Base-by-base conservation (phyloP, 2,797 vertebrate genomes). In the Enteromius thamalakanensis region DNA sequence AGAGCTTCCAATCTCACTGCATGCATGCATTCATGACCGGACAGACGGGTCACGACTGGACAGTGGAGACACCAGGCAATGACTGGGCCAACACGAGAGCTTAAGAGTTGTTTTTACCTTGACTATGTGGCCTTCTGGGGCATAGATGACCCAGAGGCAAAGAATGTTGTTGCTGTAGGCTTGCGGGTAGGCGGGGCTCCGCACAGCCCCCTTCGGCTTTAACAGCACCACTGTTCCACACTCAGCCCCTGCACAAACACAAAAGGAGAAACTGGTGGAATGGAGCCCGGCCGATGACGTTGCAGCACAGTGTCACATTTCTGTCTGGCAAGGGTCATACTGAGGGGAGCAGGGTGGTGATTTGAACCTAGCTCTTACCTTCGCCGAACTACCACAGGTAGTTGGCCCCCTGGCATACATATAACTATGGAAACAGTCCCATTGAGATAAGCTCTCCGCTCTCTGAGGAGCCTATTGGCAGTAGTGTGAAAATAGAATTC, bases 111-210 rank as follows among this genome's bases (percentile, higher is more conserved):
- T 83, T 58, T 80, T 90, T 92, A 96, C 96, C 96, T 97, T 96
- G 58, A 96, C 90, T 37, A 94, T 64, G 2, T 94, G 91, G 80
- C 92, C 89, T 14, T 85, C 75, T 7, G 94, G 95, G 19, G 95
- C 94, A 58, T 93, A 92, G 84, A 97, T 87, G 74, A 96, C 89
- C 96, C 96, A 97, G 3, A 90, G 92, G 83, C 95, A 95, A 45
- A 88, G 42, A 19, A 92, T 92, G 87, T 90, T 62, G 51, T 94
- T 91, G 42, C 83, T 92, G 90, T 96, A 97, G 85, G 69, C 79
- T 72, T 92, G 88, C 32, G 96, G 96, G 87, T 96, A 94, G 86
- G 91, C 89, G 87, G 92, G 90, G 74, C 92, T 96, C 85, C 93
- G 92, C 45, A 98, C 76, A n/a, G 80, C 64, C 69, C 89, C 92